Evolutionary conservation across 2,113 vertebrate species (phyloP), one percentile per base, ranked within the genome.

Genomic region (Pelvicachromis taeniatus): DNA sequence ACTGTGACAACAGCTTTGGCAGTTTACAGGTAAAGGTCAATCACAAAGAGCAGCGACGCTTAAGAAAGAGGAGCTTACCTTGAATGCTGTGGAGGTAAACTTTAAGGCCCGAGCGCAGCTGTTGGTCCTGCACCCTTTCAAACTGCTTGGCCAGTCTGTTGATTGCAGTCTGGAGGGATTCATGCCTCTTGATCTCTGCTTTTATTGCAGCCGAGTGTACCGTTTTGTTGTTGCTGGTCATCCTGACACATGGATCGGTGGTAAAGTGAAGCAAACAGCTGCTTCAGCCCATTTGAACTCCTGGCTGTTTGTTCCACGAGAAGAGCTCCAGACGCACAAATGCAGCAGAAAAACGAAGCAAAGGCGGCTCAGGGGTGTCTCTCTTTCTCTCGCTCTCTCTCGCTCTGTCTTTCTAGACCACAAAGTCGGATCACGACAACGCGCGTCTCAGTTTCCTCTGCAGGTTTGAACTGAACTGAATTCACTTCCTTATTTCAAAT

Each of bases 141-240:
- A 96, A 87, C 89, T 97, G 94, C 80, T 94, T 96, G 48, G 81
- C 91, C 6, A 97, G 90, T 84, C 90, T 94, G 82, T 83, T 94
- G 70, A 97, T 75, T 8, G 94, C 95, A 7, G 70, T 94, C 88
- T 97, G 95, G 23, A 96, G 90, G 12, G 92, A 92, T 0, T 96
- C 96, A 17, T 97, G 91, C 79, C 96, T 93, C 90, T 93, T 96
- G 54, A 97, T 94, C 93, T 97, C 97, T 2, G 95, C 93, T 52
- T 95, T 95, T 82, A 97, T 96, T 63, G 96, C 96, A 75, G 87
- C 88, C n/a, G 96, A 96, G 79, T 83, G 91, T n/a, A 81, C 88
- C 29, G 93, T 95, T 90, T 97, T 96, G 38, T 79, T 85, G 86
- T 82, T 92, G 92, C 79, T 94, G 93, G 82, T 95, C 96, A 97